Evolutionary conservation across 2,888 invertebrate species (phyloP), one percentile per base, ranked within the genome.

Genomic region (Axea sp.): DNA sequence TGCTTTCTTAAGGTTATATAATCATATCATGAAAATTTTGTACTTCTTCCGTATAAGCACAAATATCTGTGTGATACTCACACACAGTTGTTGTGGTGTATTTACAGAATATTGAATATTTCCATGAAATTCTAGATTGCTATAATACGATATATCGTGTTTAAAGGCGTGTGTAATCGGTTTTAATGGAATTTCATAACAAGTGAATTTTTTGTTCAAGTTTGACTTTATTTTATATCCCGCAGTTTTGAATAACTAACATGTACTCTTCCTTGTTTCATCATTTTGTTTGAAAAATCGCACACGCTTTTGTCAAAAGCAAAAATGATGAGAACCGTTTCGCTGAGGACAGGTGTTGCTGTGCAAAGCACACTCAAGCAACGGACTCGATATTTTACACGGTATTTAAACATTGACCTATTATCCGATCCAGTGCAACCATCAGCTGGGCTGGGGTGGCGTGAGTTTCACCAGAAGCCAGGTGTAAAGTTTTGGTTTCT

Each of bases 381-480:
- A 12, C 11, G 3, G 3, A 24, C 12, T 33, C 12, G 22, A 49
- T 28, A 39, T 53, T 41, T 57, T 41, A 22, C 22, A 30, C 19
- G 14, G 6, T 24, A 9, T 11, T 81, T 92, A 0, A 85, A 90
- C 0, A 90, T 91, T 81, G 37, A 41, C 12, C 47, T 30, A 59
- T 82, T 81, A 86, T 73, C 86, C 85, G 81, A 87, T 83, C 87
- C 87, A 87, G 8, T 85, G 82, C 59, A 86, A 83, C 91, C 92
- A 93, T 93, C 93, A 93, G 91, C 93, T 93, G 76, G 84, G 84
- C 69, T 91, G 90, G 0, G 91, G 90, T 76, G 91, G 91, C 80
- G 92, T 92, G 55, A 95, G 89, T 83, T 93, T 93, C 14, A 93
- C 95, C 78, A 94, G 88, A 31, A 96, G 89, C 92, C 95, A 95